A percentile compares a stretch with the other conserved stretches of the same genome.
Conservation (phyloP, 2,888 invertebrate genomes). For the Liodrosophila aerea region DNA sequence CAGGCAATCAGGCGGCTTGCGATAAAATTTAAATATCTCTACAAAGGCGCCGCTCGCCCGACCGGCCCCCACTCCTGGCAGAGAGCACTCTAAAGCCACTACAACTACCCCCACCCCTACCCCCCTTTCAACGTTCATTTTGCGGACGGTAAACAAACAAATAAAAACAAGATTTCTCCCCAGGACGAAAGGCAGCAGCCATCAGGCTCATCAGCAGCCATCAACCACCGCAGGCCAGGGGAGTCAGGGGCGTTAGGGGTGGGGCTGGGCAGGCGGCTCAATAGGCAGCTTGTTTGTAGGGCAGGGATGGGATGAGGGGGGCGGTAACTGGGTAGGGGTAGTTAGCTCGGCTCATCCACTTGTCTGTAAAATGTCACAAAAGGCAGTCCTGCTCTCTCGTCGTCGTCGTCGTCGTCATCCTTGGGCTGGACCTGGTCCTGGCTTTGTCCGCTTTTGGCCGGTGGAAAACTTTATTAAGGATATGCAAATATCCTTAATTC, state of each 20-base stretch:
- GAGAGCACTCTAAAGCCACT: conserved; percentile 20
- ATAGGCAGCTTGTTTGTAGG: not conserved
- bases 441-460: conserved; percentile 32
- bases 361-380: conserved; percentile 75
- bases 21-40: conserved; percentile 73
- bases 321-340: not conserved
- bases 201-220: conserved; percentile 62
- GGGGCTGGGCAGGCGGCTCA: not conserved
- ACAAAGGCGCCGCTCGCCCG: conserved; percentile 31
- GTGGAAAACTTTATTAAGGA: conserved; percentile 80
- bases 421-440: not conserved
- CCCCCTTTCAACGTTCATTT: conserved; percentile 57
- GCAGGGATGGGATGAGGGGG: not conserved
- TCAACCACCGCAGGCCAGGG: conserved; percentile 52
- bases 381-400: conserved; percentile 40
- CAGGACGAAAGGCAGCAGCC: conserved; percentile 4
- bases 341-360: conserved; percentile 66
- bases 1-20: conserved; percentile 65
- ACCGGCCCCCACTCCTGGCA: not conserved
- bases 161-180: conserved; percentile 73
- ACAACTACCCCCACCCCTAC: not conserved
- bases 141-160: conserved; percentile 77
- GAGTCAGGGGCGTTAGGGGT: conserved; percentile 19
- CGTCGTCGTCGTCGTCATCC: too few species aligned
- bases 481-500: conserved; percentile 82